Base-by-base conservation (phyloP, 2,113 vertebrate species). In the Hippopotamus amphibius region DNA sequence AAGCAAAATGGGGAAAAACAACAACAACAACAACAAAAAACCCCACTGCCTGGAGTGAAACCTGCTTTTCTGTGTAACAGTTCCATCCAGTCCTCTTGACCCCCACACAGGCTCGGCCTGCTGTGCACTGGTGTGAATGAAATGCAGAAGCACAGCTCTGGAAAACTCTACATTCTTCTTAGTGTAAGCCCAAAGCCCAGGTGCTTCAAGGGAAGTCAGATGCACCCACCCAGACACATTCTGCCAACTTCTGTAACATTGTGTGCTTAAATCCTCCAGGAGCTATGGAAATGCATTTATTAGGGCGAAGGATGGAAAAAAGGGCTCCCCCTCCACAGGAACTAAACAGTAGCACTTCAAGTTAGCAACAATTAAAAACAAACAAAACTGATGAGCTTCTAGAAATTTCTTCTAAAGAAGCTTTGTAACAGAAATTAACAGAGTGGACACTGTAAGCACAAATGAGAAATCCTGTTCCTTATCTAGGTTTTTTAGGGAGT, bases 351-450 rank as follows among this genome's bases (percentile, higher is more conserved):
- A 84, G 24, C 50, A 86, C 24, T 94, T 89, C 55, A 59, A n/a
- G n/a, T 33, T n/a, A 86, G 19, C 37, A 86, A 71, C 82, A 81
- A 76, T 12, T 43, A 48, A 59, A 77, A 63, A 43, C 77, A 84
- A 85, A n/a, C 16, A 66, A 68, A 74, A 65, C 4, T 9, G 24
- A 68, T 55, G n/a, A 46, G 59, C 53, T 90, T 95, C 81, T 90
- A 85, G 79, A 96, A 94, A 79, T 74, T 83, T 95, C 14, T 96
- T 85, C 50, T 41, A 79, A 43, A 84, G 69, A 88, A 83, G 53
- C 3, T 89, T n/a, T 87, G 7, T 84, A 90, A 63, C 10, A 95
- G 83, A 96, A 95, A 93, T 71, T 79, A 95, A 96, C 22, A n/a
- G 14, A 95, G n/a, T 79, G 21, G 10, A 83, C 7, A 89, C 41